These are phyloP conservation scores for Pocillopora grandis DNA, from an alignment of 92 coral and sea anemone genomes.

Conservation along the genomic window DNA sequence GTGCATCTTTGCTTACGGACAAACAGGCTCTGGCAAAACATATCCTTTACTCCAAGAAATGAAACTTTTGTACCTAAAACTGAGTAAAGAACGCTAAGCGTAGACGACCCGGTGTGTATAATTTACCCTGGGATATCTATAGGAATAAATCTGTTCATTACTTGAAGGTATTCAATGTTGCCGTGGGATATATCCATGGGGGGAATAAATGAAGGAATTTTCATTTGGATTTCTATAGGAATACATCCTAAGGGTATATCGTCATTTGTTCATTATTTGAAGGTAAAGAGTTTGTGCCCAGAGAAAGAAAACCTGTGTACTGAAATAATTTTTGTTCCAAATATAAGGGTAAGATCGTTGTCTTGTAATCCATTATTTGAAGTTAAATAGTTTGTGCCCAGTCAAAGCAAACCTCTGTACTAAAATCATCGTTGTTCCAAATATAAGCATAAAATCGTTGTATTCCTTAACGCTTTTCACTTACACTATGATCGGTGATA, in stretches of 20 bases:
- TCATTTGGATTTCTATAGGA: no score
- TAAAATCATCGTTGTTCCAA: neutral
- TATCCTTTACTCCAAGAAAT: slow-evolving; percentile 61
- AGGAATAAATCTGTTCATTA: neutral
- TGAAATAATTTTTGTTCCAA: no score
- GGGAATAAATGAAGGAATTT: no score
- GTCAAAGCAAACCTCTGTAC: neutral
- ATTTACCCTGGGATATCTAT: no score
- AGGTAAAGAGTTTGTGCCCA: no score
- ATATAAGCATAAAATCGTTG: neutral
- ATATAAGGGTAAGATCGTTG: neutral
- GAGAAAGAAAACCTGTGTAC: no score
- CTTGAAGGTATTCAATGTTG: neutral
- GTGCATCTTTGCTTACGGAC: slow-evolving; percentile 99
- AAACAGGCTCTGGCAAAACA: slow-evolving; percentile 99
- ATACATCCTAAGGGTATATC: no score
- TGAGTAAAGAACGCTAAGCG: no score
- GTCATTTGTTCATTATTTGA: neutral
- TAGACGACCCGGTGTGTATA: no score
- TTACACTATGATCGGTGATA: slow-evolving; percentile 99
- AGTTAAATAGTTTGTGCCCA: no score
- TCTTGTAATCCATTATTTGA: no score
- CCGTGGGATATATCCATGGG: no score
- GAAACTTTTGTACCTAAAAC: neutral
- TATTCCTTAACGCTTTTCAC: slow-evolving; percentile 60